Evolutionary conservation across 1,140 invertebrate genomes (phyloP).

Genomic region (Cyclargus thomasi): DNA sequence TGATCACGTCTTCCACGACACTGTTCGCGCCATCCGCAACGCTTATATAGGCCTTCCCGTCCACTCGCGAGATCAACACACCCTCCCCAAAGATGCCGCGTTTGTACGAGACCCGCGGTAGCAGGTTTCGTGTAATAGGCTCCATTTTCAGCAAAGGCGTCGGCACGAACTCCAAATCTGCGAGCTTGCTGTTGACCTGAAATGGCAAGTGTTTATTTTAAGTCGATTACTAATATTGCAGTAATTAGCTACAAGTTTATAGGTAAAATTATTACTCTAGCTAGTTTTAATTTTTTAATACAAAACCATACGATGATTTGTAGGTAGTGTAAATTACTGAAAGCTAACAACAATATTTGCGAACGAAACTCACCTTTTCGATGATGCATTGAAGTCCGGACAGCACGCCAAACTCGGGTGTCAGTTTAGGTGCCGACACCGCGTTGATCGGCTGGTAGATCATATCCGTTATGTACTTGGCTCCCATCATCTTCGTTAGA

Average conservation of each 20-base stretch:
- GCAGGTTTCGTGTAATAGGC: slow-evolving; percentile 85
- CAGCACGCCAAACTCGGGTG: slow-evolving; percentile 90
- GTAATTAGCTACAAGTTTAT: too few relatives aligned
- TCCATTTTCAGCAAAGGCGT: slow-evolving; percentile 88
- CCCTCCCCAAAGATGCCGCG: slow-evolving; percentile 92
- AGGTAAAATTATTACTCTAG: too few relatives aligned
- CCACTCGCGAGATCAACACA: slow-evolving; percentile 88
- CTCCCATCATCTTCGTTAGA: slow-evolving; percentile 88
- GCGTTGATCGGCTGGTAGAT: slow-evolving; percentile 85
- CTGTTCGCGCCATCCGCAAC: slow-evolving; percentile 90
- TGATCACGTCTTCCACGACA: slow-evolving; percentile 93
- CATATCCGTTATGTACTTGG: slow-evolving; percentile 83
- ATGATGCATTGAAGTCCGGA: slow-evolving; percentile 91
- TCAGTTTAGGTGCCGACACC: slow-evolving; percentile 84
- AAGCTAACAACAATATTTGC: too few relatives aligned
- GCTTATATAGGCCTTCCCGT: slow-evolving; percentile 87
- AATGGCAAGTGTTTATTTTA: slow-evolving; percentile 26
- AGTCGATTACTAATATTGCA: too few relatives aligned
- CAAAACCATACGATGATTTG: too few relatives aligned
- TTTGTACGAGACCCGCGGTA: slow-evolving; percentile 87
- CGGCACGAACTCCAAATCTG: slow-evolving; percentile 87
- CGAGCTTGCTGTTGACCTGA: slow-evolving; percentile 85
- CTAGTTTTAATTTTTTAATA: too few relatives aligned
- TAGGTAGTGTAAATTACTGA: too few relatives aligned
- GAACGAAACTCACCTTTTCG: slow-evolving; percentile 77